These are phyloP conservation scores for Lophochroa leadbeateri DNA, from an alignment of 2,113 vertebrate genomes.

Conservation along the genomic window DNA sequence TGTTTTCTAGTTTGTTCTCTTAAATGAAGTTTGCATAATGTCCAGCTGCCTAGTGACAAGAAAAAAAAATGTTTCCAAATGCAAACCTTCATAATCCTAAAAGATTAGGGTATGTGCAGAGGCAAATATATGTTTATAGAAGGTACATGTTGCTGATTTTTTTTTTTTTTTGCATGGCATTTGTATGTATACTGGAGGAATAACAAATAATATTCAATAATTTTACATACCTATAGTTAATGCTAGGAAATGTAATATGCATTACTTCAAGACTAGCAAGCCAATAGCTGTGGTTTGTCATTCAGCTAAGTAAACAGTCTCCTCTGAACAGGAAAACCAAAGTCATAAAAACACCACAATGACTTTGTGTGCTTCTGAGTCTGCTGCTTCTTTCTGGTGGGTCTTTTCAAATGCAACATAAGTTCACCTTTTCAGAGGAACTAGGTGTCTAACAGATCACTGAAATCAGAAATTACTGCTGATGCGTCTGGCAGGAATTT, in stretches of 20 bases:
- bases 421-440: background rate
- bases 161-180: background rate
- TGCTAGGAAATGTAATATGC: background rate
- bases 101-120: background rate
- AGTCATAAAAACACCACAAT: background rate
- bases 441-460: background rate
- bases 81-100: background rate
- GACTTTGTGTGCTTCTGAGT: background rate
- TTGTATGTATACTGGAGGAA: background rate
- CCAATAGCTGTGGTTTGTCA: background rate
- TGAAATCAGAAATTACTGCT: background rate
- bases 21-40: background rate
- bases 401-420: background rate
- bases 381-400: background rate
- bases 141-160: background rate
- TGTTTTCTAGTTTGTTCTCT: background rate
- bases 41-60: background rate
- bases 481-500: background rate
- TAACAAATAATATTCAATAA: background rate
- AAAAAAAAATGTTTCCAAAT: background rate
- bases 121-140: background rate
- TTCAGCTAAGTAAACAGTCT: background rate
- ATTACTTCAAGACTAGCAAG: background rate
- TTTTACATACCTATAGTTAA: background rate
- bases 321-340: background rate